Evolutionary conservation across 2,888 invertebrate species (phyloP), one percentile per base, ranked within the genome.

Genomic region (Nemotelus nigrinus): DNA sequence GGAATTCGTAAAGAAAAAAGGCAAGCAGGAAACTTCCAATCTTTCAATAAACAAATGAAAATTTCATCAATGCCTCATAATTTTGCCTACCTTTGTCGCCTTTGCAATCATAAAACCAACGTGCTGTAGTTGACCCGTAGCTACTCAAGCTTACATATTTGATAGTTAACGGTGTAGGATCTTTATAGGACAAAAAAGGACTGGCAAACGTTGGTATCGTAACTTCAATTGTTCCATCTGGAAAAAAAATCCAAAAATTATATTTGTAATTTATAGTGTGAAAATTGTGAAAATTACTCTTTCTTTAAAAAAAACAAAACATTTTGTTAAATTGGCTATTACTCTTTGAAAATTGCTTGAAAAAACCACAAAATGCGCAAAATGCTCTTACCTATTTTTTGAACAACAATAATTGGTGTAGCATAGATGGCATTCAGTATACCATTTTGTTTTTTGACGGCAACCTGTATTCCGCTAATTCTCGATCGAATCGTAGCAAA

Each of bases 61-160:
- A 58, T 58, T 58, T 58, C 25, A 58, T 5, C 4, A 50, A 6
- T 1, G 1, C 53, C 53, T 50, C 10, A 50, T 6, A 0, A 50
- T 39, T 47, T 48, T 82, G 47, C 82, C 83, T 80, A 60, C 82
- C 84, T 47, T 84, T 84, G 81, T 86, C 86, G 10, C 84, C 85
- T 65, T 82, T 79, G 81, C 93, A 93, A 83, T 93, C 92, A 81
- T 91, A 93, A 75, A 90, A 89, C 88, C 93, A 93, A 82, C 91
- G 92, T 0, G 92, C 92, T 81, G 91, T 90, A 0, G 91, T 90
- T 0, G 89, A 89, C 3, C 88, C 89, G 91, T 93, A 93, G 0
- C 92, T 89, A 10, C 92, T 91, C 80, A 93, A 93, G 83, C 93
- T 92, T 78, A 93, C 90, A 83, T 90, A 92, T 80, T 89, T 89